phyloP scores from a whole-genome alignment of 2,797 vertebrate species.

The Danio kyathit region DNA sequence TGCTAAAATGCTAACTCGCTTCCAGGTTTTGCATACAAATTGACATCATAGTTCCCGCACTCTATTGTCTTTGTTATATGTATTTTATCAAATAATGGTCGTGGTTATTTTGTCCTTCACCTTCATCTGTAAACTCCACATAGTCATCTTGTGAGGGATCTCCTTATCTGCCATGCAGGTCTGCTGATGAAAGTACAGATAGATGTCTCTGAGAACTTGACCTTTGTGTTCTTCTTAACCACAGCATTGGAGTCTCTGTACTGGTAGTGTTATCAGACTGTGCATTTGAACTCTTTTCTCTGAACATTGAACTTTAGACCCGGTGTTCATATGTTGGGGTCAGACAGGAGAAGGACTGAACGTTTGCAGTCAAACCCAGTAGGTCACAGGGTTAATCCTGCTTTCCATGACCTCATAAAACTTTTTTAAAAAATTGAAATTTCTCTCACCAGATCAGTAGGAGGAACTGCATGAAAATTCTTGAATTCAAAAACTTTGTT shows the following conservation, averaged over 20 bases:
- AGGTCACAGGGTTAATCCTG: conserved; percentile 35
- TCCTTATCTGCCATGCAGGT: conserved; percentile 10
- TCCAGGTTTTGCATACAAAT: too few species aligned
- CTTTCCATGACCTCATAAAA: not conserved
- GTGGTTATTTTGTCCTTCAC: conserved; percentile 11
- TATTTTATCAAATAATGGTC: too few species aligned
- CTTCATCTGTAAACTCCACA: not conserved
- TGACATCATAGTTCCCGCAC: too few species aligned
- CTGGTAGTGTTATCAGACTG: conserved; percentile 9
- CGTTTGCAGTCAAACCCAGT: not conserved
- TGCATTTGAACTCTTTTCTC: conserved; percentile 24
- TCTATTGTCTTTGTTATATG: too few species aligned
- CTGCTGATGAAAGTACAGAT: conserved; percentile 21
- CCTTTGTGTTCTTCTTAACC: not conserved
- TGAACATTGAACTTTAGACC: conserved; percentile 27
- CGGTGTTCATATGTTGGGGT: conserved; percentile 7
- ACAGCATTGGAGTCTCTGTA: conserved; percentile 1
- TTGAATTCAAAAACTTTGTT: not conserved
- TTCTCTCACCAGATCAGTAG: not conserved
- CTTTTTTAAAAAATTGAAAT: not conserved
- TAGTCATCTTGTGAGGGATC: not conserved
- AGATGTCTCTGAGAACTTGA: conserved; percentile 1
- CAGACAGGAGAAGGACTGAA: not conserved
- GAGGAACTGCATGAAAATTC: not conserved
- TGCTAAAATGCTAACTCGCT: too few species aligned